Evolutionary conservation across 2,113 vertebrate species (phyloP).

Genomic region (Takifugu bimaculatus): DNA sequence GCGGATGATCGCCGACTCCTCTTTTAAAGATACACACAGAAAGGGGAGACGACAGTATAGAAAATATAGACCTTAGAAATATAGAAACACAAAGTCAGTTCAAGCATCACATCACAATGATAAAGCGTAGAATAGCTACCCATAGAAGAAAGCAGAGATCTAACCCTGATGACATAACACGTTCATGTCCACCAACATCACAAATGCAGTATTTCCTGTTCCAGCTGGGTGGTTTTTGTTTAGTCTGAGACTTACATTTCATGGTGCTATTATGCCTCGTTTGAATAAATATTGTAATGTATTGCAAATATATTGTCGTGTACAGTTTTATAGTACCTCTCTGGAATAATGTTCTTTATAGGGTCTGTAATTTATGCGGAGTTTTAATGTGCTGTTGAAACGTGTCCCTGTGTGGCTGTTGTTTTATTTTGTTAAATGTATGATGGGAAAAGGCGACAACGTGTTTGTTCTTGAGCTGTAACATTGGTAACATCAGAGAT

Average conservation of each 20-base stretch:
- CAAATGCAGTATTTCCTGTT: conserved; percentile 51
- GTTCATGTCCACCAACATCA: conserved; percentile 1
- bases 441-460: conserved; percentile 38
- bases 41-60: conserved; percentile 15
- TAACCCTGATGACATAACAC: conserved; percentile 24
- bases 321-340: conserved; percentile 76
- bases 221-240: conserved; percentile 45
- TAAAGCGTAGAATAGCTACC: conserved; percentile 42
- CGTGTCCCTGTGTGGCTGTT: conserved; percentile 64
- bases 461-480: conserved; percentile 59
- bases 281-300: conserved; percentile 75
- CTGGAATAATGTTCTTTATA: conserved; percentile 56
- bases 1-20: conserved; percentile 13
- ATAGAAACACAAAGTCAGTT: not conserved
- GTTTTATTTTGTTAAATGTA: conserved; percentile 57
- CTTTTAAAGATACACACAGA: conserved; percentile 28
- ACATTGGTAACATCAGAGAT: conserved; percentile 34
- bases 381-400: conserved; percentile 67
- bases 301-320: conserved; percentile 76
- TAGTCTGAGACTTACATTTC: conserved; percentile 45
- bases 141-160: conserved; percentile 12
- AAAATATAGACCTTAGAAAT: not conserved
- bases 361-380: conserved; percentile 70
- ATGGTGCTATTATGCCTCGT: conserved; percentile 69
- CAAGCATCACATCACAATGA: conserved; percentile 35